These are phyloP conservation scores for Augochlorella aurata DNA, from an alignment of 2,888 invertebrate genomes.

Conservation along the genomic window DNA sequence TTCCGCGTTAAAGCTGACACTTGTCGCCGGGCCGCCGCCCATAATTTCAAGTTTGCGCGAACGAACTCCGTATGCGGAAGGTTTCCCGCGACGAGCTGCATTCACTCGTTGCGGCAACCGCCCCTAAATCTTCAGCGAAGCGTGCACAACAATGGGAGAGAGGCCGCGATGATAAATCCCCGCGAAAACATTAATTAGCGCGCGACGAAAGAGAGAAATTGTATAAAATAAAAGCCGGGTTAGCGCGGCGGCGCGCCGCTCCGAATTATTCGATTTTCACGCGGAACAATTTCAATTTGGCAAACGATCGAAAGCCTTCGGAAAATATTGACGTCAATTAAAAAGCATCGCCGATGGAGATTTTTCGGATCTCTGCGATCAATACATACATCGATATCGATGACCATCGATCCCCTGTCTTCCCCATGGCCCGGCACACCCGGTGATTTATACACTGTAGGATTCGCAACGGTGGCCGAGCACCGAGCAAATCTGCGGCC, in stretches of 20 bases:
- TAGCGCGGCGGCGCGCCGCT: not conserved
- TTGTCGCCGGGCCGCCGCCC: slow-evolving; percentile 2
- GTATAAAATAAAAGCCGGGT: slow-evolving; percentile 11
- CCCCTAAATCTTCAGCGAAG: slow-evolving; percentile 43
- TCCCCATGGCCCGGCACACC: not conserved
- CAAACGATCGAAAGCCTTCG: slow-evolving; percentile 16
- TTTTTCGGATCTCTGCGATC: slow-evolving; percentile 12
- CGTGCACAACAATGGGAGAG: slow-evolving; percentile 35
- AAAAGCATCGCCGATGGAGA: slow-evolving; percentile 11
- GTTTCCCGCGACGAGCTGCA: slow-evolving; percentile 17
- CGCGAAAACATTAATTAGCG: slow-evolving; percentile 37
- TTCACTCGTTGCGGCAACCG: slow-evolving; percentile 24
- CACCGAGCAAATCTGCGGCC: no score
- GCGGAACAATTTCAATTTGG: slow-evolving; percentile 27
- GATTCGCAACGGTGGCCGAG: no score
- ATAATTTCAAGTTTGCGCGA: slow-evolving; percentile 14
- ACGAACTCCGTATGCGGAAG: slow-evolving; percentile 10
- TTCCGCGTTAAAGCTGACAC: not conserved
- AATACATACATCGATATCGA: slow-evolving; percentile 3
- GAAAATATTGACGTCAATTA: slow-evolving; percentile 31
- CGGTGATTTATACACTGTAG: not conserved
- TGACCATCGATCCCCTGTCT: slow-evolving; percentile 3
- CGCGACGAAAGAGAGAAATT: slow-evolving; percentile 5
- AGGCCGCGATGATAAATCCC: slow-evolving; percentile 35
- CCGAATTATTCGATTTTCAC: slow-evolving; percentile 8